phyloP scores from a whole-genome alignment of 2,113 vertebrate genomes.

The Delphinapterus leucas region DNA sequence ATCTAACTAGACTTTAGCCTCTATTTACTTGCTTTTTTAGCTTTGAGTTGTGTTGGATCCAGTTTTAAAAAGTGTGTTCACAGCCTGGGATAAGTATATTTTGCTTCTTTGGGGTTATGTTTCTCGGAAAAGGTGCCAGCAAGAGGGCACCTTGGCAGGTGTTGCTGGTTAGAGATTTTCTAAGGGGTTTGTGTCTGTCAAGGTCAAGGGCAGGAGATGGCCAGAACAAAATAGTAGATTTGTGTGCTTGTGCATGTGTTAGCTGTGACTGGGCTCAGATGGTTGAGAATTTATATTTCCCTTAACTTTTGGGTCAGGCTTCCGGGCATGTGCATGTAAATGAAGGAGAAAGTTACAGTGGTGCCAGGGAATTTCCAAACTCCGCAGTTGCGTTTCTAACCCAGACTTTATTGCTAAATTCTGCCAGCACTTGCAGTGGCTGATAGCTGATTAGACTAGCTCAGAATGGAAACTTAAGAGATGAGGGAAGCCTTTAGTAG shows the following conservation, averaged over 20 bases:
- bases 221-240: neutral
- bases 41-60: neutral
- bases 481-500: neutral
- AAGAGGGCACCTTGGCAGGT: neutral
- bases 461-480: neutral
- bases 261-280: neutral
- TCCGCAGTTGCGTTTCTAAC: neutral
- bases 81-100: slow-evolving; percentile 11
- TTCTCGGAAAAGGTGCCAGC: slow-evolving; percentile 13
- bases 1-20: slow-evolving; percentile 5
- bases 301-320: slow-evolving; percentile 36
- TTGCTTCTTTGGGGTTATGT: slow-evolving; percentile 7
- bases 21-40: slow-evolving; percentile 44
- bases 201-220: slow-evolving; percentile 8
- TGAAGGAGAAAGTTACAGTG: neutral
- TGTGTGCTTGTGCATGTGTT: neutral
- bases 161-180: slow-evolving; percentile 22
- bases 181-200: neutral
- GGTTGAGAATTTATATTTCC: neutral
- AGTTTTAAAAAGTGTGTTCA: neutral
- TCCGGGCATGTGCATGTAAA: slow-evolving; percentile 22
- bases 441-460: neutral
- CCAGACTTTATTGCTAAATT: neutral
- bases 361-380: neutral
- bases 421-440: neutral